phyloP scores from a whole-genome alignment of 2,113 vertebrate genomes.

The Pelodiscus sinensis region DNA sequence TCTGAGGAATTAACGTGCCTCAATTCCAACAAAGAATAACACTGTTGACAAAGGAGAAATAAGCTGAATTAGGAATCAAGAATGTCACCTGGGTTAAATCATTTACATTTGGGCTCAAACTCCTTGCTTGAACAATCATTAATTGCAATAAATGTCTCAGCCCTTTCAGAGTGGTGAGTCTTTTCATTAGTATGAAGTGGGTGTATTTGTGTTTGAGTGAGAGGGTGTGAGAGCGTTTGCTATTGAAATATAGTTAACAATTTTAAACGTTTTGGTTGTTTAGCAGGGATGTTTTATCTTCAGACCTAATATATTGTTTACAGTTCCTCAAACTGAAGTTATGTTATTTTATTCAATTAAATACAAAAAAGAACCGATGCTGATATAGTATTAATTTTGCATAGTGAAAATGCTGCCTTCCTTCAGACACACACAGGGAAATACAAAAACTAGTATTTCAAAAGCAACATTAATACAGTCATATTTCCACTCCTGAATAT shows the following conservation, averaged over 20 bases:
- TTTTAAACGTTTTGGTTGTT: neutral
- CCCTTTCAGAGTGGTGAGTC: slow-evolving; percentile 42
- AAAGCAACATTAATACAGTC: neutral
- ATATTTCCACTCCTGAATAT: neutral
- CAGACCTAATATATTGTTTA: slow-evolving; percentile 5
- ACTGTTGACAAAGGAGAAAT: slow-evolving; percentile 34
- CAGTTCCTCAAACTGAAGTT: slow-evolving; percentile 42
- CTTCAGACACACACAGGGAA: neutral
- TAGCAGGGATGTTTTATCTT: slow-evolving; percentile 50
- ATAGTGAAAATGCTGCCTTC: neutral
- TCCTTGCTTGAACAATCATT: slow-evolving; percentile 62
- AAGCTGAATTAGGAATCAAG: slow-evolving; percentile 56
- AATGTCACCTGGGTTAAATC: slow-evolving; percentile 52
- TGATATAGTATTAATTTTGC: slow-evolving; percentile 21
- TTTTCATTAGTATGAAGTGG: slow-evolving; percentile 54
- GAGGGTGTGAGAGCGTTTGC: neutral
- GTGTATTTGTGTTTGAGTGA: neutral
- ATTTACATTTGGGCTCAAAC: slow-evolving; percentile 37
- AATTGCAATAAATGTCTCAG: slow-evolving; percentile 46
- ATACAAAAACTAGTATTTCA: neutral
- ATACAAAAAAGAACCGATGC: neutral
- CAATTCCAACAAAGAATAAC: slow-evolving; percentile 59
- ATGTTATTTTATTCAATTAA: slow-evolving; percentile 41
- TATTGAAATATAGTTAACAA: slow-evolving; percentile 47
- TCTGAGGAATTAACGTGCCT: slow-evolving; percentile 64